phyloP scores from a whole-genome alignment of 2,113 vertebrate genomes.

The Gobiocypris rarus region DNA sequence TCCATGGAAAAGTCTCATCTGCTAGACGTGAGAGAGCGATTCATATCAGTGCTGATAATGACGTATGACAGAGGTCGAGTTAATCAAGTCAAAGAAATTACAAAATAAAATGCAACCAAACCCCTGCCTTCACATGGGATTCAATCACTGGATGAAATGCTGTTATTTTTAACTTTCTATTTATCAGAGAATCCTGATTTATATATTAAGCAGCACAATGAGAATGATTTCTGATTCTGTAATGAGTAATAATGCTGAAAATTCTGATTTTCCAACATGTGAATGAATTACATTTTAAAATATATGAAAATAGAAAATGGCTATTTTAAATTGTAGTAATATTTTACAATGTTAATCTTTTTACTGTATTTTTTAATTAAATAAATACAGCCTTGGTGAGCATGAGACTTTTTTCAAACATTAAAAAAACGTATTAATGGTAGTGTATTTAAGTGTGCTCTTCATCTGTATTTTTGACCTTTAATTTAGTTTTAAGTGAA shows the following conservation, averaged over 20 bases:
- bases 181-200: too few relatives aligned
- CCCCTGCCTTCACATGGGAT: neutral
- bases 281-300: neutral
- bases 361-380: neutral
- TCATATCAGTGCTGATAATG: neutral
- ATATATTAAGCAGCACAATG: neutral
- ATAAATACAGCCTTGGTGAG: neutral
- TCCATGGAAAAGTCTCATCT: neutral
- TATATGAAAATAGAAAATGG: neutral
- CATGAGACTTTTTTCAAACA: neutral
- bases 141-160: neutral
- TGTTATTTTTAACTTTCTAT: too few relatives aligned
- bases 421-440: neutral
- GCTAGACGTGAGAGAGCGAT: neutral
- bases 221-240: too few relatives aligned
- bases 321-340: neutral
- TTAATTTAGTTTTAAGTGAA: neutral
- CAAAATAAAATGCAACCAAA: neutral
- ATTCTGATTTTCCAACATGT: neutral
- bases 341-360: neutral
- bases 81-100: slow-evolving; percentile 17
- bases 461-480: neutral
- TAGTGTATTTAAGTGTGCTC: neutral
- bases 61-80: neutral
- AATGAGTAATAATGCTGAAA: neutral